Evolutionary conservation across 2,797 vertebrate genomes (phyloP), one percentile per base, ranked within the genome.

Genomic region (Spondyliosoma cantharus): DNA sequence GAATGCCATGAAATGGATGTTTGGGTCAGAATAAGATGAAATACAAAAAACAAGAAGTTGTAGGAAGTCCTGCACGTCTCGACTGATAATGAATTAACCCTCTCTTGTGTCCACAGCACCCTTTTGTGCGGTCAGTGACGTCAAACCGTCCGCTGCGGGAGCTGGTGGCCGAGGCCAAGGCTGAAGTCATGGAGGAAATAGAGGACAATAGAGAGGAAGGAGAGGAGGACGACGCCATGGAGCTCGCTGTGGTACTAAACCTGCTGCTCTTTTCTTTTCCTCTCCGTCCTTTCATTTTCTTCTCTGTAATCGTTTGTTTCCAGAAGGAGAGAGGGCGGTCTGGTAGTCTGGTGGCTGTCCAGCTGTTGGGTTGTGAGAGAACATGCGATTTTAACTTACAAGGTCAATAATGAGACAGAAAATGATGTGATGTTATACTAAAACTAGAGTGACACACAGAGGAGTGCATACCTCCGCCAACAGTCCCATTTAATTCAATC

Each of bases 131-230:
- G 74, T 93, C 93, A 0, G 90, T 96, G 86, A 96, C 88, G 67
- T 95, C 90, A 1, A 98, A 97, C 92, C 96, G 95, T 59, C 96
- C 97, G 0, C 90, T 99, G 78, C 86, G 95, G 4, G 97, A 99
- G 89, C 96, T 99, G 92, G 97, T 99, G 88, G 98, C 98, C 0
- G 98, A 99, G 91, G 98, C 97, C 67, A 99, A 99, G 86, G 98
- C 98, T 1, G 98, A 99, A 87, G 98, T 99, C 89, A 97, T 97
- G 96, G 98, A 99, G 92, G 98, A 98, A 95, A 96, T 98, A 0
- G 97, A 99, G 86, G 97, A 99, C 59, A 95, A 96, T 85, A 94
- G 96, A 66, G 97, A 98, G 19, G 96, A 98, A 85, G 97, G 77
- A 0, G 98, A 99, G 60, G 97, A 98, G 1, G 97, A 98, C 0